Percentiles rank a stretch among this genome's conserved stretches.
phyloP scores from a whole-genome alignment of 2,113 vertebrate genomes.

The Phylloscopus whistleri region DNA sequence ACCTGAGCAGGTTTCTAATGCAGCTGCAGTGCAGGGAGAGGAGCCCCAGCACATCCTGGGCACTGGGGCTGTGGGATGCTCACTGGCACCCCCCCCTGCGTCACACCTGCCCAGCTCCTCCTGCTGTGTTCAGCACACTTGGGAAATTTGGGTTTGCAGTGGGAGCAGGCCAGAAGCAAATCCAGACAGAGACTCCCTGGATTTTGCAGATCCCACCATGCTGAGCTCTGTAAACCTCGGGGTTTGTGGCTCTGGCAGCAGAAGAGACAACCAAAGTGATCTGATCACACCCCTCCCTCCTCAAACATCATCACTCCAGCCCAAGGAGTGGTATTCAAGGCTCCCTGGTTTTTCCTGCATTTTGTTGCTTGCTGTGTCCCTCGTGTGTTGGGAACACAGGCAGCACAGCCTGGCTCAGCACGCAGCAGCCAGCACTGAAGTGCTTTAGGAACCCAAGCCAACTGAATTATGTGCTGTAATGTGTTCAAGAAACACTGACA shows the following conservation, averaged over 20 bases:
- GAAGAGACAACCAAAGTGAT: neutral
- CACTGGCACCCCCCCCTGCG: neutral
- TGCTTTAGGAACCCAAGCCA: neutral
- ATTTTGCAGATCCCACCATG: neutral
- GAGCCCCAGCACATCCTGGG: accelerated
- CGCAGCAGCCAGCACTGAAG: neutral
- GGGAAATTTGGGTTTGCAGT: neutral
- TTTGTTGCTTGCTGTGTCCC: neutral
- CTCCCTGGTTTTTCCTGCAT: neutral
- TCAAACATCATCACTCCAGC: neutral
- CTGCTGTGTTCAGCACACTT: neutral
- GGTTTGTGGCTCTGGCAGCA: neutral
- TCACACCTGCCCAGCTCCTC: neutral
- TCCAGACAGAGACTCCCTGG: accelerated
- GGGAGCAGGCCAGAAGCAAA: neutral
- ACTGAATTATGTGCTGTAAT: conserved; percentile 2
- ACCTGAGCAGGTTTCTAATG: neutral
- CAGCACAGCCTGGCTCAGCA: neutral
- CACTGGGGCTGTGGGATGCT: accelerated
- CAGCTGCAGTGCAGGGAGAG: neutral
- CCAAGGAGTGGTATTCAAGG: accelerated
- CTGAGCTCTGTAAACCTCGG: accelerated
- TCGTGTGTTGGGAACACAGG: neutral
- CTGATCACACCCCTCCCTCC: neutral
- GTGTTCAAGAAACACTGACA: conserved; percentile 24